These are phyloP conservation scores for Stegastes partitus DNA, from an alignment of 2,113 vertebrate genomes.

Conservation along the genomic window DNA sequence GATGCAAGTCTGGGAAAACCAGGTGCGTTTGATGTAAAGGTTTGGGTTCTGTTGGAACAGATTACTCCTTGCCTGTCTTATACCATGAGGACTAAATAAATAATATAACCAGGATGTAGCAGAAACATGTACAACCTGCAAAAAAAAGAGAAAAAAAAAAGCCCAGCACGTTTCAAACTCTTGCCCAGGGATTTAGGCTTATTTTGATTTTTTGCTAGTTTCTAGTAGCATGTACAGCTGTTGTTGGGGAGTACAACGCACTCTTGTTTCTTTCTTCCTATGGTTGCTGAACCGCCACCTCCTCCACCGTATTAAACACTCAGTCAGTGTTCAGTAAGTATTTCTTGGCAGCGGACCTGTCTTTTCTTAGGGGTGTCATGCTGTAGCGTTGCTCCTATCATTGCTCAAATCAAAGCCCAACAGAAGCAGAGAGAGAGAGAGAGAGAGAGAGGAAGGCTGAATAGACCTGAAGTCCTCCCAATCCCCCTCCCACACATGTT, in stretches of 20 bases:
- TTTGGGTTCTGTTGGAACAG: constrained; percentile 42
- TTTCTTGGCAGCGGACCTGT: constrained; percentile 60
- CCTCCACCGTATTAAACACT: constrained; percentile 62
- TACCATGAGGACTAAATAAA: constrained; percentile 44
- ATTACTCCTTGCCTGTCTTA: constrained; percentile 23
- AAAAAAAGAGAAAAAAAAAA: no score
- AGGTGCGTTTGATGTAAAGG: constrained; percentile 47
- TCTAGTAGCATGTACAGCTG: constrained; percentile 19
- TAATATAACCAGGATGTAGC: constrained; percentile 38
- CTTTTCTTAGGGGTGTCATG: constrained; percentile 56
- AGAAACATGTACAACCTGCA: constrained; percentile 17
- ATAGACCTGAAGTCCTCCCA: constrained; percentile 50
- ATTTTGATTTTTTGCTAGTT: constrained; percentile 17
- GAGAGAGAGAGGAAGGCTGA: constrained; percentile 34
- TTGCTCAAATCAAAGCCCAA: constrained; percentile 60
- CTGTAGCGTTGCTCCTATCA: constrained; percentile 45
- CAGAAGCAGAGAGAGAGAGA: constrained; percentile 32
- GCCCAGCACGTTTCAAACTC: constrained; percentile 17
- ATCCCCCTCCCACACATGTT: constrained; percentile 36
- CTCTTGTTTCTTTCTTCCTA: constrained; percentile 44
- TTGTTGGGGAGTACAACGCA: constrained; percentile 42
- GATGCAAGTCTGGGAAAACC: constrained; percentile 9
- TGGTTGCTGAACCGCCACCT: constrained; percentile 36
- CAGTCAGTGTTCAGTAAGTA: constrained; percentile 61
- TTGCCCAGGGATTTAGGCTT: constrained; percentile 8